Conservation (phyloP, 2,888 invertebrate species). For the Melinaea marsaeus region DNA sequence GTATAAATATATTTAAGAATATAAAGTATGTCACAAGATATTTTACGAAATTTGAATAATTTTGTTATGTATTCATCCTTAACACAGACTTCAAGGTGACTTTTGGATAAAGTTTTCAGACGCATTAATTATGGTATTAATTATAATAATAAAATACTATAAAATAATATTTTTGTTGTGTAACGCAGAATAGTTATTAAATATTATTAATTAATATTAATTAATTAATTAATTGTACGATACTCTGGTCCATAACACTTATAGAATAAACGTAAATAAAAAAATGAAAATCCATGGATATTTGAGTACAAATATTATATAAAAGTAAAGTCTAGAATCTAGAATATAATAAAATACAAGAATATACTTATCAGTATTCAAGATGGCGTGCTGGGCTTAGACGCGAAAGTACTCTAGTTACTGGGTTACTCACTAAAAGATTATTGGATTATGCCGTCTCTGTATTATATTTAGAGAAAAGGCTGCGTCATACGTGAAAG, state of each 20-base stretch:
- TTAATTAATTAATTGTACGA: too few species aligned
- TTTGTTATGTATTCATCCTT: slow-evolving; percentile 3
- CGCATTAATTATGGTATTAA: slow-evolving; percentile 27
- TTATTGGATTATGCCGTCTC: slow-evolving; percentile 17
- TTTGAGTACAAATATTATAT: background rate
- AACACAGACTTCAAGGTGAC: slow-evolving; percentile 18
- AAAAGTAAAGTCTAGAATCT: background rate
- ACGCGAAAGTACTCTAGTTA: slow-evolving; percentile 8
- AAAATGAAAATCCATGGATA: background rate
- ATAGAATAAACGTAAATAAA: background rate
- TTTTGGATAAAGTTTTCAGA: slow-evolving; percentile 31
- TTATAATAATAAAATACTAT: background rate
- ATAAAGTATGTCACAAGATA: background rate
- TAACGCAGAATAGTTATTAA: too few species aligned
- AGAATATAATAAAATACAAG: background rate
- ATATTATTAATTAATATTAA: too few species aligned
- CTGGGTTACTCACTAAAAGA: slow-evolving; percentile 14
- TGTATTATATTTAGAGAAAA: slow-evolving; percentile 6
- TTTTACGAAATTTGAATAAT: slow-evolving; percentile 10
- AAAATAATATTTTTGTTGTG: too few species aligned
- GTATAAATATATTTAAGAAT: background rate
- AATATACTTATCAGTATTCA: slow-evolving; percentile 3
- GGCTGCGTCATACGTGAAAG: too few species aligned
- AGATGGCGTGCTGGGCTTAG: background rate
- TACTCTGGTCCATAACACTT: too few species aligned